A percentile compares a stretch with the other conserved stretches of the same genome.
Evolutionary conservation across 2,888 invertebrate genomes (phyloP).

Genomic region (Carpatolechia fugitivella): DNA sequence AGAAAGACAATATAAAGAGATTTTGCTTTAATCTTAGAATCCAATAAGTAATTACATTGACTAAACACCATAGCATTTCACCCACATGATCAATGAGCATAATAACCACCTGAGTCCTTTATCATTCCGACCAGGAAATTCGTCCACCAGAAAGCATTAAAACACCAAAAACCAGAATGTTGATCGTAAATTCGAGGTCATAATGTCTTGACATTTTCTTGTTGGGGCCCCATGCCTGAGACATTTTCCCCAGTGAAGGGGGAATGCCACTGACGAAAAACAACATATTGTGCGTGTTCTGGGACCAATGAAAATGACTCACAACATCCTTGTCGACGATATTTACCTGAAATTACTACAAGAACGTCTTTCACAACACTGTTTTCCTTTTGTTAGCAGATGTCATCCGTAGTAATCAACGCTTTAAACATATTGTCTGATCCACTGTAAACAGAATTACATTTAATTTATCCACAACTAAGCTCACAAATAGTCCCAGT

Average conservation of each 20-base stretch:
- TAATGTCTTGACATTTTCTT: slow-evolving; percentile 66
- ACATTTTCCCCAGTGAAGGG: slow-evolving; percentile 50
- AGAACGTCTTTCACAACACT: slow-evolving; percentile 41
- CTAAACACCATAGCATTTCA: slow-evolving; percentile 53
- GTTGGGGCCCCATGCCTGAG: slow-evolving; percentile 43
- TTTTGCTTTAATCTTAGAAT: background rate
- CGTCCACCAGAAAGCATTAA: slow-evolving; percentile 18
- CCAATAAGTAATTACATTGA: slow-evolving; percentile 37
- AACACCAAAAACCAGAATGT: slow-evolving; percentile 40
- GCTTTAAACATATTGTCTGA: slow-evolving; percentile 68
- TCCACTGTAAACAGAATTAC: slow-evolving; percentile 51
- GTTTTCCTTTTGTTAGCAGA: slow-evolving; percentile 71
- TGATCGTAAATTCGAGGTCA: slow-evolving; percentile 61
- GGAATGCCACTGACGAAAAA: slow-evolving; percentile 38
- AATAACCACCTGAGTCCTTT: background rate
- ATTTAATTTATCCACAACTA: slow-evolving; percentile 50
- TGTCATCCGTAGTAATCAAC: slow-evolving; percentile 76
- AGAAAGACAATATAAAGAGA: background rate
- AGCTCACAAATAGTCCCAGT: slow-evolving; percentile 39
- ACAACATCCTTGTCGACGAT: background rate
- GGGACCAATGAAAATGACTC: background rate
- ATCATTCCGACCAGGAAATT: background rate
- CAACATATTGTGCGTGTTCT: slow-evolving; percentile 14
- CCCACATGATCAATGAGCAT: slow-evolving; percentile 51
- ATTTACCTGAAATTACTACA: slow-evolving; percentile 17